Percentiles rank a stretch among this genome's conserved stretches.
Conservation (phyloP, 2,888 invertebrate species). For the Brenthis hecate region DNA sequence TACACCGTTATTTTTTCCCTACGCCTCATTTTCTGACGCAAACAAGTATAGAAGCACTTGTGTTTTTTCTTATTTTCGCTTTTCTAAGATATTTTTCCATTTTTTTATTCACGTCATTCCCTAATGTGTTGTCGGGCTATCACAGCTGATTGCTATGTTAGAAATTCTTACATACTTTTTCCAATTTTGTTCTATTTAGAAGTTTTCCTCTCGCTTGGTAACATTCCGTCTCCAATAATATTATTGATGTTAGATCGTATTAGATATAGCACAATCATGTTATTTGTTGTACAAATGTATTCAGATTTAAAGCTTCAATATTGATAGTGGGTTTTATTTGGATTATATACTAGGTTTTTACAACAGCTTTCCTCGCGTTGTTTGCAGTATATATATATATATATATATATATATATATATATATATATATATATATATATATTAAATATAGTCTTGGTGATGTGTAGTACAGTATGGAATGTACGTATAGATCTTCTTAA, state of each 20-base stretch:
- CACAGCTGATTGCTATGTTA: conserved; percentile 37
- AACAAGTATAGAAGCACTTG: conserved; percentile 47
- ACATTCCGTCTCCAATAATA: conserved; percentile 10
- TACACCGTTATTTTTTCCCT: conserved; percentile 38
- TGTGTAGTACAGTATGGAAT: no score
- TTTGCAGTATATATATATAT: no score
- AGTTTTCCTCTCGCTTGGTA: conserved; percentile 4
- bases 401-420: no score
- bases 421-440: no score
- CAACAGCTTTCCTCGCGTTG: no score
- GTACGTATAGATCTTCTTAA: no score
- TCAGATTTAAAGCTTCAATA: no score
- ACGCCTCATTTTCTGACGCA: conserved; percentile 45
- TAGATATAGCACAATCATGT: no score
- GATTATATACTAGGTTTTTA: no score
- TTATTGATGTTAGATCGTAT: neutral
- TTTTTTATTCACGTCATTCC: conserved; percentile 40
- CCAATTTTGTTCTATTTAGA: conserved; percentile 23
- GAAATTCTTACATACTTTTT: conserved; percentile 23
- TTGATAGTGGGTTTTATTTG: no score
- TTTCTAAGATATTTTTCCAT: conserved; percentile 43
- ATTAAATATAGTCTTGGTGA: no score
- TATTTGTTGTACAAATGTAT: no score
- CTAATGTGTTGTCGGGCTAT: conserved; percentile 40
- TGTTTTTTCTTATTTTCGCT: conserved; percentile 41